Percentiles rank a stretch among this genome's conserved stretches.
Evolutionary conservation across 2,797 vertebrate genomes (phyloP).

Genomic region (Pristis pectinata): DNA sequence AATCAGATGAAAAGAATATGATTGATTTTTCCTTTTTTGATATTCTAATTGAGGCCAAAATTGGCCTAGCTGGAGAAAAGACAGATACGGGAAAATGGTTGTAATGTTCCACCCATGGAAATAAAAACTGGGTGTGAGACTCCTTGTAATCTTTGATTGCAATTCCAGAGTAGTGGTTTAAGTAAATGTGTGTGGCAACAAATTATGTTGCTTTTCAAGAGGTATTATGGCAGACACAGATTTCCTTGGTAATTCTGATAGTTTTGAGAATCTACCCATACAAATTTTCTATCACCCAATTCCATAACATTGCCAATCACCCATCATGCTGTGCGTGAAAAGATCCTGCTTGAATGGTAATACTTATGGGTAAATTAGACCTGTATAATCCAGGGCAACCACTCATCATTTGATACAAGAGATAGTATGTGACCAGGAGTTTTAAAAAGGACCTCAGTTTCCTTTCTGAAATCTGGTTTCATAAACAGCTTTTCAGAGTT

Average conservation of each 20-base stretch:
- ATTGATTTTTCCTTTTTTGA: background rate
- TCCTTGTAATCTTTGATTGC: background rate
- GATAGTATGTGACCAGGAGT: background rate
- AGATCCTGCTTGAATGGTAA: background rate
- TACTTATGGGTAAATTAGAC: background rate
- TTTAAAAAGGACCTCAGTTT: background rate
- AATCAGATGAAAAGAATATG: constrained; percentile 14
- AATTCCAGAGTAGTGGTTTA: background rate
- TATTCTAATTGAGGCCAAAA: background rate
- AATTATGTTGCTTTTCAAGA: background rate
- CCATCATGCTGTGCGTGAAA: background rate
- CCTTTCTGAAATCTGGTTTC: background rate
- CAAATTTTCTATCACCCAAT: background rate
- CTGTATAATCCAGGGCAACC: background rate
- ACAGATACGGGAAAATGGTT: background rate
- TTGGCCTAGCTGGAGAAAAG: background rate
- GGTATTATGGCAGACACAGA: background rate
- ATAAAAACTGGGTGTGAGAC: background rate
- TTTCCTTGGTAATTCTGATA: background rate
- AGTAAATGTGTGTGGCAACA: background rate
- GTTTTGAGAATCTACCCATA: too few species aligned
- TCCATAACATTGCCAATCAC: background rate
- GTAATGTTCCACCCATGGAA: background rate
- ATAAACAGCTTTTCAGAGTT: too few species aligned
- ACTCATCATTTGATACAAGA: background rate